Percentiles rank a stretch among this genome's conserved stretches.
These are phyloP conservation scores for Pentalonia nigronervosa DNA, from an alignment of 1,140 invertebrate species.

Conservation along the genomic window DNA sequence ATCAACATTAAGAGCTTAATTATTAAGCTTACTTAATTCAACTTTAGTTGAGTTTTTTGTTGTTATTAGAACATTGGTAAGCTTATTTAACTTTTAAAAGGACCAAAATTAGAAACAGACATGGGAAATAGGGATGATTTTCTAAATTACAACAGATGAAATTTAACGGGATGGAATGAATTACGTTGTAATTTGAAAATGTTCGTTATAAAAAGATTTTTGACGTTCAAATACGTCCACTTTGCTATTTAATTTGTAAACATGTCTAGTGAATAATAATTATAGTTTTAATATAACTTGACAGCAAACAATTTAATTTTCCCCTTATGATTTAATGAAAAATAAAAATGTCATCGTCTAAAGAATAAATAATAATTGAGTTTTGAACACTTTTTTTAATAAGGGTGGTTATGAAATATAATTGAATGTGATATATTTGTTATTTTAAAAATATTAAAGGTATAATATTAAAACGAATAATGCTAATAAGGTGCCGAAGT, in stretches of 20 bases:
- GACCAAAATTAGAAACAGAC: background rate
- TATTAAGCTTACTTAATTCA: background rate
- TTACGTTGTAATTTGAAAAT: constrained; percentile 1
- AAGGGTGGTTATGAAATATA: background rate
- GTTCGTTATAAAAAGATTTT: background rate
- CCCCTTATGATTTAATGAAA: background rate
- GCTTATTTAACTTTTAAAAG: background rate
- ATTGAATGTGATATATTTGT: background rate
- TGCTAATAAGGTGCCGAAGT: background rate
- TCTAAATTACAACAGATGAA: background rate
- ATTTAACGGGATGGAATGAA: background rate
- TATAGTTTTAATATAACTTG: background rate
- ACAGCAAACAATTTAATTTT: background rate
- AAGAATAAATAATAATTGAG: background rate
- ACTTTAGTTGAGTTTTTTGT: background rate
- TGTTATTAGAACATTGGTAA: background rate
- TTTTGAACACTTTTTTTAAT: constrained; percentile 1
- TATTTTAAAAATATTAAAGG: background rate
- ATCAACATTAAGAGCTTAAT: background rate
- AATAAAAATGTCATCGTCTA: constrained; percentile 1
- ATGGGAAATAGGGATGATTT: background rate
- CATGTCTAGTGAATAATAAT: background rate
- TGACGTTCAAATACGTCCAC: background rate
- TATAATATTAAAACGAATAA: background rate
- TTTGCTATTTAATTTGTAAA: background rate